These are phyloP conservation scores for Atherinosoma microstoma DNA, from an alignment of 2,797 vertebrate species.

Conservation along the genomic window DNA sequence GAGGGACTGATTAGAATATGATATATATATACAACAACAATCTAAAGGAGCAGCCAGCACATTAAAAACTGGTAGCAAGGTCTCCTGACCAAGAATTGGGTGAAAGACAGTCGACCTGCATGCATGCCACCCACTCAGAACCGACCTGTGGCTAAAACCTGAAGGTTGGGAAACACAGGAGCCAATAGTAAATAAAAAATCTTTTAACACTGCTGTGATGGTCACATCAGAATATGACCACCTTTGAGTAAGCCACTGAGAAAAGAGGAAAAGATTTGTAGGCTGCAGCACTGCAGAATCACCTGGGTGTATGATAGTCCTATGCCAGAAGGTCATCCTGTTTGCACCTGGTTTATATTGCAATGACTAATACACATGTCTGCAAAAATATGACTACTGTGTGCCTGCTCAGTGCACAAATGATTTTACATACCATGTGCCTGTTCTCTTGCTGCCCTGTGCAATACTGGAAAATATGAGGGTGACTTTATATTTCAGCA, in stretches of 20 bases:
- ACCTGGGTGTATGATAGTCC: slow-evolving; percentile 9
- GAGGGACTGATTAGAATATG: neutral
- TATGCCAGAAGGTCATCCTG: slow-evolving; percentile 21
- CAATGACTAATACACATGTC: slow-evolving; percentile 18
- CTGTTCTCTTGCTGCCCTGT: slow-evolving; percentile 23
- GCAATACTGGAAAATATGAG: slow-evolving; percentile 53
- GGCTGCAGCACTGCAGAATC: slow-evolving; percentile 15
- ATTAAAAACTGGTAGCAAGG: neutral
- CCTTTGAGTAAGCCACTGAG: neutral
- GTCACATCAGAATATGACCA: neutral
- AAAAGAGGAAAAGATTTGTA: slow-evolving; percentile 3
- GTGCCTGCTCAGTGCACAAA: slow-evolving; percentile 14
- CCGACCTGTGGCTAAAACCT: neutral
- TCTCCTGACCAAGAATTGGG: neutral
- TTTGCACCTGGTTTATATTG: slow-evolving; percentile 27
- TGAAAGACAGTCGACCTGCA: too few relatives aligned
- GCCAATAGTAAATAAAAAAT: neutral
- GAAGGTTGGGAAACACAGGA: neutral
- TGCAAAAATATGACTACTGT: slow-evolving; percentile 1
- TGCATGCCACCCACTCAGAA: neutral
- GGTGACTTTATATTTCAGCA: slow-evolving; percentile 44
- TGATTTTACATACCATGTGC: slow-evolving; percentile 11
- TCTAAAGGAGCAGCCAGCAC: neutral
- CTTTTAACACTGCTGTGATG: neutral
- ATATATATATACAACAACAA: neutral